A percentile compares a stretch with the other conserved stretches of the same genome.
Conservation (phyloP, 2,797 vertebrate genomes). For the Hipposideros larvatus region DNA sequence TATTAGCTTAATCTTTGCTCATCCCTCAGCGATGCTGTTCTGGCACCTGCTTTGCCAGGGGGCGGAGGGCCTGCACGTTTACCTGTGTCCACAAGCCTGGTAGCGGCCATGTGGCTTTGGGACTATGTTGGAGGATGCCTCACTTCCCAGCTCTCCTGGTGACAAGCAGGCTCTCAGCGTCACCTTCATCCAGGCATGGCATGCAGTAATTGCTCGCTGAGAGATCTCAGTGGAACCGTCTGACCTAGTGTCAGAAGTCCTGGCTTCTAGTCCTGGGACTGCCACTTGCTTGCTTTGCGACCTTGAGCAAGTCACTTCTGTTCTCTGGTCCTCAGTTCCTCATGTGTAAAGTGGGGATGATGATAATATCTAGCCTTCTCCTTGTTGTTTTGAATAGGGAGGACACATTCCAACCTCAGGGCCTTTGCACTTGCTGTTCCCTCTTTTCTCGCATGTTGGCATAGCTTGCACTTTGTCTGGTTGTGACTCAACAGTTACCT, state of each 20-base stretch:
- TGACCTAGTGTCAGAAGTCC: not conserved
- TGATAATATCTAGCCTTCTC: not conserved
- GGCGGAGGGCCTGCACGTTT: not conserved
- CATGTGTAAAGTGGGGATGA: not conserved
- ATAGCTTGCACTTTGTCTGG: not conserved
- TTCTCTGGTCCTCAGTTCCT: not conserved
- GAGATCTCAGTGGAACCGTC: not conserved
- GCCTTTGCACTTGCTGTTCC: not conserved
- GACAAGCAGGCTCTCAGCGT: not conserved
- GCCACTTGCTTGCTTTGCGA: not conserved
- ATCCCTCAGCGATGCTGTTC: slow-evolving; percentile 14
- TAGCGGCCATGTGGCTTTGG: not conserved
- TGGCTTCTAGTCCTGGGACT: not conserved
- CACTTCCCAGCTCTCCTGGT: not conserved
- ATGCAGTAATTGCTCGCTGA: not conserved
- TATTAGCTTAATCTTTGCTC: slow-evolving; percentile 61
- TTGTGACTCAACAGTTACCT: not conserved
- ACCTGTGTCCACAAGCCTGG: not conserved
- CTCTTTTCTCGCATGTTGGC: not conserved
- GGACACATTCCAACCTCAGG: not conserved
- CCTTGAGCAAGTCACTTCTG: not conserved
- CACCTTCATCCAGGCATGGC: not conserved
- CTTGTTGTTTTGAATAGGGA: not conserved
- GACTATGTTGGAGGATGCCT: not conserved
- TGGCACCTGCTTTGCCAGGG: not conserved